These are phyloP conservation scores for Drosophila ironensis DNA, from an alignment of 1,140 invertebrate species.

Conservation along the genomic window DNA sequence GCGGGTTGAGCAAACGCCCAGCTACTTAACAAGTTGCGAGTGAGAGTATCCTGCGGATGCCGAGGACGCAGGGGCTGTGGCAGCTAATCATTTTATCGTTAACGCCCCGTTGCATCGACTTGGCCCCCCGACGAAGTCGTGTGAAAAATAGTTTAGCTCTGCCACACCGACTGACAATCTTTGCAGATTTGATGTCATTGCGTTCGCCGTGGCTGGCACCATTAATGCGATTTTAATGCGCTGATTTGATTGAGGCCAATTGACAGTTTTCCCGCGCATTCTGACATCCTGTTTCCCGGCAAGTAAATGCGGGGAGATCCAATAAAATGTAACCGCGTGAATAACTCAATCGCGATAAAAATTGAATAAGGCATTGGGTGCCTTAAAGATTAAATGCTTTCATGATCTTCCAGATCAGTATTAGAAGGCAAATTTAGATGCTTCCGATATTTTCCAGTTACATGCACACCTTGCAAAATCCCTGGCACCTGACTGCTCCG, in stretches of 20 bases:
- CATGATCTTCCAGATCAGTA: no score
- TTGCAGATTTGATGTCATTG: slow-evolving; percentile 29
- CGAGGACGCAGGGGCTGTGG: not conserved
- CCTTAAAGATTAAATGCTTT: not conserved
- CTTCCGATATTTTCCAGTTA: slow-evolving; percentile 21
- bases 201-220: slow-evolving; percentile 13
- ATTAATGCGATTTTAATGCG: slow-evolving; percentile 69
- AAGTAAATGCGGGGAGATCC: not conserved
- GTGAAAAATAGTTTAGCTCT: slow-evolving; percentile 62
- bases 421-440: no score
- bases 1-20: slow-evolving; percentile 25
- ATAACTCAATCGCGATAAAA: not conserved
- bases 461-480: not conserved
- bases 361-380: not conserved
- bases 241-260: slow-evolving; percentile 69
- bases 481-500: slow-evolving; percentile 5
- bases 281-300: slow-evolving; percentile 27
- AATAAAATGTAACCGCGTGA: not conserved
- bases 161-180: slow-evolving; percentile 42
- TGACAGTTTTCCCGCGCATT: slow-evolving; percentile 49
- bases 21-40: slow-evolving; percentile 26
- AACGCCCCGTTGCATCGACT: slow-evolving; percentile 41
- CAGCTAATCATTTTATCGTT: slow-evolving; percentile 72
- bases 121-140: slow-evolving; percentile 30
- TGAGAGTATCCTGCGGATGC: not conserved